Evolutionary conservation across 2,113 vertebrate species (phyloP).

Genomic region (Alouatta palliata): DNA sequence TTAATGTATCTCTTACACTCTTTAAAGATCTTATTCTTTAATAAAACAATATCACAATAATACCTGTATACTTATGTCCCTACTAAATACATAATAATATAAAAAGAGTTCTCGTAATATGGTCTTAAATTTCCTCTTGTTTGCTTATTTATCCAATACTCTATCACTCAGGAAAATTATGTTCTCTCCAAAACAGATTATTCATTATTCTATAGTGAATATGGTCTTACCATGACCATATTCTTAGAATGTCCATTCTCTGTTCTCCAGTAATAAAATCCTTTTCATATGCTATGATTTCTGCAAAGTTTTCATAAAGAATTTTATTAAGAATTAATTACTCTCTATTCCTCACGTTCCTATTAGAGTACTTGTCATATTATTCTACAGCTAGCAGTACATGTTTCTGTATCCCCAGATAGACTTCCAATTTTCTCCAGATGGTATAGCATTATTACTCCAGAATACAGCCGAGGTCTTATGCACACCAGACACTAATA

Average conservation of each 20-base stretch:
- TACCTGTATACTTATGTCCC: neutral
- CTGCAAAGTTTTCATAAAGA: neutral
- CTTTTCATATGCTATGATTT: neutral
- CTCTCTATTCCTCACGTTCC: neutral
- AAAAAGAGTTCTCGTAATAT: neutral
- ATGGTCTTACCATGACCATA: neutral
- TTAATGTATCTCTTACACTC: neutral
- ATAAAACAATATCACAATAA: neutral
- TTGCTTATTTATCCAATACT: neutral
- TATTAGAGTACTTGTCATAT: neutral
- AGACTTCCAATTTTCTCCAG: neutral
- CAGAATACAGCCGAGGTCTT: neutral
- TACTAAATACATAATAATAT: neutral
- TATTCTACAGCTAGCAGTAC: neutral
- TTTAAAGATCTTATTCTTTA: neutral
- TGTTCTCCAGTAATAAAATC: neutral
- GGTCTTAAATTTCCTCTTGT: neutral
- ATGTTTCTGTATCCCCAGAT: neutral
- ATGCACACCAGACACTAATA: neutral
- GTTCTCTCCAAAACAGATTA: neutral
- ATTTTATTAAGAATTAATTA: conserved; percentile 26
- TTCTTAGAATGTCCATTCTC: neutral
- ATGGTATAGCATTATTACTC: neutral
- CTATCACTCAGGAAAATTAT: neutral
- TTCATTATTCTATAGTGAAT: neutral